Base-by-base conservation (phyloP, 1,140 invertebrate species). In the Drosophila nikananu region DNA sequence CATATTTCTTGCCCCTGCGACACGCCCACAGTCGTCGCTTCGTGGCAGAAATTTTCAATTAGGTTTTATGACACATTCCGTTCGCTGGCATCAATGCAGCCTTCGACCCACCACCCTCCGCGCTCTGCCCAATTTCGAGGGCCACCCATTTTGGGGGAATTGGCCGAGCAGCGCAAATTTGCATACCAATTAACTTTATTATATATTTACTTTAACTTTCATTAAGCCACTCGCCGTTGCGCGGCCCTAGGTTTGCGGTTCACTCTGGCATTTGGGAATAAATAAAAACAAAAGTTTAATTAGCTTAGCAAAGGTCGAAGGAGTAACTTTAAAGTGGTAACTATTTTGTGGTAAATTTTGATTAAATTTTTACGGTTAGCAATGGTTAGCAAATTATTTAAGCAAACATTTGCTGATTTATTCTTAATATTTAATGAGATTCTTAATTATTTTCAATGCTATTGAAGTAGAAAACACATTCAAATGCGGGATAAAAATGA, bases 181-280 rank as follows among this genome's bases (percentile, higher is more conserved):
- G 64, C 83, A 86, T 86, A 81, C 75, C 82, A 86, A 86, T 86
- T 86, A 86, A 82, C 52, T 86, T 86, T 81, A 76, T 79, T 86
- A 86, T 79, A 79, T 86, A 75, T 86, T 82, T 81, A 70, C 74
- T 60, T 55, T 78, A 61, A 62, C 64, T 63, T 67, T 66, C 27
- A 61, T 73, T 72, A 52, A 30, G 67, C 67, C 67, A 51, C 27
- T 51, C n/a, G 54, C n/a, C 30, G 44, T 21, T 13, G 17, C 19
- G 35, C 42, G 30, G 52, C 35, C 44, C 66, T 32, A 39, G 13
- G 46, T 42, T 48, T 74, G 72, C 35, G 72, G 58, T 46, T 48
- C 19, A 37, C 37, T 74, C 41, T 46, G 55, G 48, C 13, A 27
- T 25, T 42, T 49, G 19, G n/a, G 8, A 21, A 15, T 6, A 51